A percentile compares a stretch with the other conserved stretches of the same genome.
Evolutionary conservation across 2,797 vertebrate genomes (phyloP).

Genomic region (Saxicola maurus): DNA sequence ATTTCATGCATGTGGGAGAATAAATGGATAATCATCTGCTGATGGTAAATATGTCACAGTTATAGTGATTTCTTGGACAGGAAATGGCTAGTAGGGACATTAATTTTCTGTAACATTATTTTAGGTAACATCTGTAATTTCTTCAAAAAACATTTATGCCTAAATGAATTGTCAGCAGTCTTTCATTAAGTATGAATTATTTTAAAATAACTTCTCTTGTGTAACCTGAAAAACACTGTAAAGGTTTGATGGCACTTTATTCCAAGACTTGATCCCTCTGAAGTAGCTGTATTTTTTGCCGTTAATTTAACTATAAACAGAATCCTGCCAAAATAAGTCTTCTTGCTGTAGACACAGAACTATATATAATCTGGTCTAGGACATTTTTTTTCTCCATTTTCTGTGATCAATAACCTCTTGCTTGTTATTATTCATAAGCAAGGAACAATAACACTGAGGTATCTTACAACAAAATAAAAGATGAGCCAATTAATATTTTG

Average conservation of each 20-base stretch:
- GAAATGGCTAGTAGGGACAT: not conserved
- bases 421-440: not conserved
- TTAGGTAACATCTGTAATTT: not conserved
- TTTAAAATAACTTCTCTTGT: not conserved
- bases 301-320: not conserved
- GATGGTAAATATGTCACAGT: not conserved
- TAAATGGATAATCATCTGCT: not conserved
- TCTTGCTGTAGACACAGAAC: not conserved
- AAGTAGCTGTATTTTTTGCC: not conserved
- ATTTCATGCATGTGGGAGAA: not conserved
- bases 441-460: not conserved
- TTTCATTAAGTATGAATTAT: not conserved
- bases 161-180: not conserved
- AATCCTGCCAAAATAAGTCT: not conserved
- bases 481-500: not conserved
- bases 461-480: not conserved
- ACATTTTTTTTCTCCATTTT: not conserved
- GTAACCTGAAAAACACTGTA: not conserved
- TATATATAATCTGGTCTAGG: not conserved
- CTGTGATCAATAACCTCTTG: not conserved
- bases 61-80: not conserved
- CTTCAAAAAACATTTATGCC: rapidly evolving
- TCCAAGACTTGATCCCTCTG: not conserved
- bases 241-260: not conserved
- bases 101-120: not conserved